Base-by-base conservation (phyloP, 2,888 invertebrate genomes). In the Pimpla rufipes region DNA sequence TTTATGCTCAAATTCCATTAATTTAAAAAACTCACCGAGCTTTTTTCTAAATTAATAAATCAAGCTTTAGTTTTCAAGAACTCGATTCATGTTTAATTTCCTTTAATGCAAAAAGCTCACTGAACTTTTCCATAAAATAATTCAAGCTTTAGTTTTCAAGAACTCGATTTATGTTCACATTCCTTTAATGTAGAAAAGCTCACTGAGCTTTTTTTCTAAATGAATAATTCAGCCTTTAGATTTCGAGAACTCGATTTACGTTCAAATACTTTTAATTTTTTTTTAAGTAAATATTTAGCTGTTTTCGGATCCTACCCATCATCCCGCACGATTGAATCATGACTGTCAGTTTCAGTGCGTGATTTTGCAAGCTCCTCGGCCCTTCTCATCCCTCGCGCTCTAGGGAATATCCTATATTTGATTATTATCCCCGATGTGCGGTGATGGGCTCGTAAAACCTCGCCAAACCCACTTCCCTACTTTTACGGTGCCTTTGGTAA, bases 401-500 rank as follows among this genome's bases (percentile, higher is more conserved):
- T 13, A 3, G 29, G 57, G 57, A 29, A 57, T 29, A 57, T 57
- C 57, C 29, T 29, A 13, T 23, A 23, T 57, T 57, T 29, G 57
- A 29, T 57, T 57, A 57, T 57, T 57, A 57, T 57, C 57, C n/a
- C 8, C 0, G 4, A 23, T 57, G 13, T 29, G 23, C n/a, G 57
- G 29, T 23, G 11, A 10, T 23, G 57, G 1, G 13, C 11, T 57
- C 57, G 29, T 57, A 57, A 52, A 52, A 29, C 29, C 10, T 52
- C 21, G 8, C 18, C 8, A 21, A 52, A 52, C 52, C 5, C 29
- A 52, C 21, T 21, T 52, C 21, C 18, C 10, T 6, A n/a, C 7
- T 45, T 66, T 66, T 21, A 47, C 47, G 45, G 23, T 10, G n/a
- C 7, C 10, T 67, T 67, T 42, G 11, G 47, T 23, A 29, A 50